Percentiles rank a stretch among this genome's conserved stretches.
These are phyloP conservation scores for Caenorhabditis sp. DNA, from an alignment of 2,888 invertebrate species.

Conservation along the genomic window DNA sequence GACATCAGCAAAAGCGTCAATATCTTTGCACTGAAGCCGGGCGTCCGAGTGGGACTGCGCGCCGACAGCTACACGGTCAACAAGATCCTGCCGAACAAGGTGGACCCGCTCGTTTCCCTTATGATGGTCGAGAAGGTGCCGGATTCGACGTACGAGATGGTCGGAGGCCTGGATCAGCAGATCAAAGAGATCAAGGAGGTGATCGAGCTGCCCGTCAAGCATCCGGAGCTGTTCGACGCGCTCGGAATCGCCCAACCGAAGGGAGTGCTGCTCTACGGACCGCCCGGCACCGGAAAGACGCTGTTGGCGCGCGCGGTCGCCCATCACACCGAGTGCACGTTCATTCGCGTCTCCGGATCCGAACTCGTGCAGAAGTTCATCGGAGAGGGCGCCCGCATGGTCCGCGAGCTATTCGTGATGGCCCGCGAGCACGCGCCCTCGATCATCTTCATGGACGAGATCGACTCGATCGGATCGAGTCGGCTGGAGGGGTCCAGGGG, in stretches of 20 bases:
- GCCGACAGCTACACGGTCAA: slow-evolving; percentile 99
- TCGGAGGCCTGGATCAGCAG: slow-evolving; percentile 98
- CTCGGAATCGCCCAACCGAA: slow-evolving; percentile 99
- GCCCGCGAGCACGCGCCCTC: slow-evolving; percentile 99
- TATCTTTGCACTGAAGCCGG: slow-evolving; percentile 96
- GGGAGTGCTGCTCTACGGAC: slow-evolving; percentile 94
- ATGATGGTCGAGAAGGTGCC: slow-evolving; percentile 99
- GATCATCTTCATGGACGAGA: slow-evolving; percentile 99
- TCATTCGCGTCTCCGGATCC: slow-evolving; percentile 97
- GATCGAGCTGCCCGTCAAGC: slow-evolving; percentile 98
- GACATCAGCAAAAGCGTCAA: slow-evolving; percentile 99
- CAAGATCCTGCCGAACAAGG: slow-evolving; percentile 97
- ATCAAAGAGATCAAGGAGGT: slow-evolving; percentile 99
- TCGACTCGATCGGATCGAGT: slow-evolving; percentile 98
- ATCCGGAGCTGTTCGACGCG: slow-evolving; percentile 98
- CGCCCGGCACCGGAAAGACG: slow-evolving; percentile 96
- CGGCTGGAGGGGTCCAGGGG: slow-evolving; percentile 88
- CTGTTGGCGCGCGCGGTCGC: slow-evolving; percentile 97
- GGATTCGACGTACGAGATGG: slow-evolving; percentile 99
- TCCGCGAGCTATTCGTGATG: slow-evolving; percentile 97
- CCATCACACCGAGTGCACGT: slow-evolving; percentile 99
- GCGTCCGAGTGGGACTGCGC: slow-evolving; percentile 95
- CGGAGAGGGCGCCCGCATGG: slow-evolving; percentile 99
- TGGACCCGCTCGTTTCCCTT: slow-evolving; percentile 96
- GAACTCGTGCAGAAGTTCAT: slow-evolving; percentile 99